Percentiles rank a stretch among this genome's conserved stretches.
phyloP scores from a whole-genome alignment of 2,888 invertebrate species.

The Drosophila subsilvestris region DNA sequence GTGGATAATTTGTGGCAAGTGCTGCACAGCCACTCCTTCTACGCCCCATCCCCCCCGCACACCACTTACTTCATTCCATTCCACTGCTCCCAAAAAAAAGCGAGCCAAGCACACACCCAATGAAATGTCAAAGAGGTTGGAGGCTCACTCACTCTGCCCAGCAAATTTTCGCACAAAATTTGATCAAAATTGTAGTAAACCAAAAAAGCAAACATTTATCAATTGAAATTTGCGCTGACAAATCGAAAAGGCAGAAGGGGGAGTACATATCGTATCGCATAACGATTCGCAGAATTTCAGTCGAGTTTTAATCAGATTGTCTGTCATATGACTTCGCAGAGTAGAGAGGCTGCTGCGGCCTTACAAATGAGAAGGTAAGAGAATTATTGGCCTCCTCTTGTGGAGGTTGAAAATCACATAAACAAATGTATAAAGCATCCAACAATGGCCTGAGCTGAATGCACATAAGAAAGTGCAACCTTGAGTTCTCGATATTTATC shows the following conservation, averaged over 20 bases:
- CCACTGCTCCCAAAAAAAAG: conserved; percentile 17
- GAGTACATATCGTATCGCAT: conserved; percentile 42
- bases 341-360: conserved; percentile 3
- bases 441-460: no score
- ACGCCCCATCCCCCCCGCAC: neutral
- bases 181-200: conserved; percentile 12
- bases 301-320: conserved; percentile 34
- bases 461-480: no score
- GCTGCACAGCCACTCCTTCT: conserved; percentile 39
- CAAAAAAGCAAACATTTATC: conserved; percentile 37
- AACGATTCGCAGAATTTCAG: conserved; percentile 38
- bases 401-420: neutral
- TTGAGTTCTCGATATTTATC: neutral
- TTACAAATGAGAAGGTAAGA: conserved; percentile 5
- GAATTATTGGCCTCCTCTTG: neutral
- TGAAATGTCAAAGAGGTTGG: conserved; percentile 46
- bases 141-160: neutral
- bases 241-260: conserved; percentile 4
- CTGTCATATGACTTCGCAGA: conserved; percentile 32
- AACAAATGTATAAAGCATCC: no score
- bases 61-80: neutral
- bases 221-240: conserved; percentile 41
- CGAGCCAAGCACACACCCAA: conserved; percentile 37
- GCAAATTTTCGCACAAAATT: conserved; percentile 19
- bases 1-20: conserved; percentile 56